Conservation (phyloP, 1,140 invertebrate species). For the Heliconius nattereri region DNA sequence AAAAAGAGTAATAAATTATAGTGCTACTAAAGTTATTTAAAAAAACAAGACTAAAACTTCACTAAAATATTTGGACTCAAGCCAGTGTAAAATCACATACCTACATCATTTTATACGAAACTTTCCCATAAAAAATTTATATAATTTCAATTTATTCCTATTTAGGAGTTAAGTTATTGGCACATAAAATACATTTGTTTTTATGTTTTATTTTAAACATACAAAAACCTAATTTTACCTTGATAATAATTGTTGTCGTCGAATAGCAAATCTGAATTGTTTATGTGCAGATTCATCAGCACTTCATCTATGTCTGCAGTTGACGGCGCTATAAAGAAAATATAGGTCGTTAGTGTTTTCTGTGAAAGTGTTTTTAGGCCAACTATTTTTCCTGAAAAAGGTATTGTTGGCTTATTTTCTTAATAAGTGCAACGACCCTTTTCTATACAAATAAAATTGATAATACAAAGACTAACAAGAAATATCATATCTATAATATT, state of each 20-base stretch:
- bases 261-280: constrained; percentile 50
- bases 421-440: neutral
- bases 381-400: neutral
- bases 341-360: neutral
- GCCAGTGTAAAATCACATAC: constrained; percentile 17
- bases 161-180: neutral
- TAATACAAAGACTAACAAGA: no score
- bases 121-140: neutral
- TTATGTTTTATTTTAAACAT: neutral
- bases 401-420: neutral
- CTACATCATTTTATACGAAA: neutral
- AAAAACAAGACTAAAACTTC: constrained; percentile 2
- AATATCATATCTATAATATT: neutral
- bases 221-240: constrained; percentile 40
- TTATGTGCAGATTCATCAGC: constrained; percentile 53
- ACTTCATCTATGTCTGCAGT: constrained; percentile 51
- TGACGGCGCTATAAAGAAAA: constrained; percentile 41
- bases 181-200: no score
- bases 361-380: neutral
- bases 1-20: neutral
- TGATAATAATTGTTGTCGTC: constrained; percentile 53
- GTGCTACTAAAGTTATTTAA: neutral
- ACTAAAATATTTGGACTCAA: constrained; percentile 18
- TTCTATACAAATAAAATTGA: no score
- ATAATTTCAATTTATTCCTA: neutral